phyloP scores from a whole-genome alignment of 2,888 invertebrate genomes.

The Torymus aiolomorphi region DNA sequence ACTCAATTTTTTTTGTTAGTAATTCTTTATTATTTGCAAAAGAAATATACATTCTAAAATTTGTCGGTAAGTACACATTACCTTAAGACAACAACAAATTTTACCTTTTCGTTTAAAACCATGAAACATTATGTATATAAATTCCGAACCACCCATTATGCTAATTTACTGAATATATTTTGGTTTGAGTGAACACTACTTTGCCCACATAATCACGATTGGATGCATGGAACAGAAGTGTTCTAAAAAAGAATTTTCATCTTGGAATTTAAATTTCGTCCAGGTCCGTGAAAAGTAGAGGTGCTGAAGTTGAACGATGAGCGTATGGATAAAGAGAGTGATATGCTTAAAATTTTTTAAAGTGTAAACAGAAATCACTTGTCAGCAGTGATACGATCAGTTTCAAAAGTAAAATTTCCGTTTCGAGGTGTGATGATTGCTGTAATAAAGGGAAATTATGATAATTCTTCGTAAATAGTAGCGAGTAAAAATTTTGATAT shows the following conservation, averaged over 20 bases:
- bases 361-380: slow-evolving; percentile 3
- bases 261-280: background rate
- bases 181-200: no score
- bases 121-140: no score
- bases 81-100: no score
- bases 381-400: background rate
- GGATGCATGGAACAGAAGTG: background rate
- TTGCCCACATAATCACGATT: background rate
- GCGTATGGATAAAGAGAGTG: no score
- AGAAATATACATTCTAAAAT: no score
- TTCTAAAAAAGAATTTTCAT: slow-evolving; percentile 9
- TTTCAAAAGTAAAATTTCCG: background rate
- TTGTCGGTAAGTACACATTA: no score
- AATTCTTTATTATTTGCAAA: no score
- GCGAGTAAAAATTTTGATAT: background rate
- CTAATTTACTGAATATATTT: background rate
- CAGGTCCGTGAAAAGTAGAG: no score
- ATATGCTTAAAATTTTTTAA: background rate
- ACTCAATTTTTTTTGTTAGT: no score
- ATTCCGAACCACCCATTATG: background rate
- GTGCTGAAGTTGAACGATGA: no score
- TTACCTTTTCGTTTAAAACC: no score
- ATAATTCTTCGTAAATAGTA: background rate
- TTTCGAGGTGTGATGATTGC: background rate
- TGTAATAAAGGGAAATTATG: background rate